Evolutionary conservation across 2,113 vertebrate species (phyloP).

Genomic region (Scytalopus superciliaris): DNA sequence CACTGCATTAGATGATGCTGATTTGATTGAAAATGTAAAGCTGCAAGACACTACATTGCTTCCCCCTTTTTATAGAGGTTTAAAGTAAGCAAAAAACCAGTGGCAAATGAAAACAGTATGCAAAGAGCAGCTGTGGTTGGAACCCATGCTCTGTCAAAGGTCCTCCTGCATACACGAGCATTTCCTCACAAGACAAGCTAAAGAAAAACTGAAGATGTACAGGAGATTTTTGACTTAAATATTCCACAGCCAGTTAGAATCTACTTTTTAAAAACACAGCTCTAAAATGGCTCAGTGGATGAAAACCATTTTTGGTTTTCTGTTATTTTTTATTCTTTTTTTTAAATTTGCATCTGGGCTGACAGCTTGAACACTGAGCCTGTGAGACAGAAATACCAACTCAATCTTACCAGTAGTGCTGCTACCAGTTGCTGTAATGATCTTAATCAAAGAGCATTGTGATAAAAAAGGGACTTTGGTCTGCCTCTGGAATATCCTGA

Average conservation of each 20-base stretch:
- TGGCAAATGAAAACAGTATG: background rate
- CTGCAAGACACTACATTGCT: no score
- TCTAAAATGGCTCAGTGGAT: slow-evolving; percentile 12
- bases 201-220: background rate
- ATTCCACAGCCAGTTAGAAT: background rate
- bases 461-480: slow-evolving; percentile 42
- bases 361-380: slow-evolving; percentile 53
- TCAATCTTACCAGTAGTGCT: slow-evolving; percentile 19
- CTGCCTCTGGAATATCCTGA: background rate
- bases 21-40: background rate
- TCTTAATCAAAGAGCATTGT: slow-evolving; percentile 66
- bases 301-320: background rate
- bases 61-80: background rate
- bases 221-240: background rate
- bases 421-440: slow-evolving; percentile 58
- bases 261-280: background rate
- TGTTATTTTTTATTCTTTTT: background rate
- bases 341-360: slow-evolving; percentile 35
- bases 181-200: background rate
- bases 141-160: background rate
- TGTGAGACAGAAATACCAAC: slow-evolving; percentile 56
- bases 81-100: background rate
- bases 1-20: fast-evolving
- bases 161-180: fast-evolving
- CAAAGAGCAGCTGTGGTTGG: background rate